Conservation (phyloP, 2,113 vertebrate species). For the Meriones unguiculatus region DNA sequence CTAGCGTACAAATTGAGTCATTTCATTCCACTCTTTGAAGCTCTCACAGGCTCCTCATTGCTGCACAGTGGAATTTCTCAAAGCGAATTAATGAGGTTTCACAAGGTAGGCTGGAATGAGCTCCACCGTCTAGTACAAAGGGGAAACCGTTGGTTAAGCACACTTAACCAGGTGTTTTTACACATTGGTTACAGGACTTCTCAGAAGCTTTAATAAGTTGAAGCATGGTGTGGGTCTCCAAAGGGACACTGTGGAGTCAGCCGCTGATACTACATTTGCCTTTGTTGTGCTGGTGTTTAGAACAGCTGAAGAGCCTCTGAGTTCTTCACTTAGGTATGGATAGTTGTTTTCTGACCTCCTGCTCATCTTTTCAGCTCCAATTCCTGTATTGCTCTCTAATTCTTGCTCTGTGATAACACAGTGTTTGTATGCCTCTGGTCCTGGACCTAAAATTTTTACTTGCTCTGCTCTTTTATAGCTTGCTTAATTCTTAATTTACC, state of each 20-base stretch:
- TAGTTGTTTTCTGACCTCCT: not conserved
- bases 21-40: constrained; percentile 38
- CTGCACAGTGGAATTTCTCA: constrained; percentile 13
- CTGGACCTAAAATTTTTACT: not conserved
- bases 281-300: not conserved
- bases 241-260: not conserved
- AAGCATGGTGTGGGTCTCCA: not conserved
- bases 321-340: not conserved
- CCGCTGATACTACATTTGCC: not conserved
- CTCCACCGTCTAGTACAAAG: not conserved
- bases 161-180: not conserved
- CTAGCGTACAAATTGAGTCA: constrained; percentile 32
- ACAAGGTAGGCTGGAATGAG: not conserved
- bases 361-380: not conserved
- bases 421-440: not conserved
- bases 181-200: not conserved
- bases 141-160: not conserved
- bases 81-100: constrained; percentile 8
- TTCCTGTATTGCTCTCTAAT: not conserved
- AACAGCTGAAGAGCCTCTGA: not conserved
- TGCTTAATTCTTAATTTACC: not conserved
- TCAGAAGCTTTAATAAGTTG: constrained; percentile 37
- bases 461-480: not conserved
- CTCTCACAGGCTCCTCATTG: not conserved
- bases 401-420: not conserved